Evolutionary conservation across 2,888 invertebrate genomes (phyloP).

Genomic region (Brachyptera risi): DNA sequence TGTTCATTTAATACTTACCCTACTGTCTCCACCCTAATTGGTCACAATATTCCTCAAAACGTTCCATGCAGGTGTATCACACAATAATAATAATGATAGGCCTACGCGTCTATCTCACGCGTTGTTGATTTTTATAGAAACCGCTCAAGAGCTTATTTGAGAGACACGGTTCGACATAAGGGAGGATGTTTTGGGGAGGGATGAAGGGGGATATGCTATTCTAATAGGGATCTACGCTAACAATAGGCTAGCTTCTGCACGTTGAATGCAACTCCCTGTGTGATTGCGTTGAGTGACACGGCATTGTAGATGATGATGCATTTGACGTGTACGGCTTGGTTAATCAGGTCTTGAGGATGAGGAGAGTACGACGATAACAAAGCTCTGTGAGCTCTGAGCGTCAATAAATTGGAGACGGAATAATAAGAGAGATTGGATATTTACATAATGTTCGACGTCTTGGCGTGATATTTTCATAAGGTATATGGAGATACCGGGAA

Average conservation of each 20-base stretch:
- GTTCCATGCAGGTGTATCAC: neutral
- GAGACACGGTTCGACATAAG: neutral
- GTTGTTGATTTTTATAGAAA: too few relatives aligned
- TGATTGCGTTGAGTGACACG: constrained; percentile 8
- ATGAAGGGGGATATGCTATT: constrained; percentile 1
- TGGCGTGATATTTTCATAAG: too few relatives aligned
- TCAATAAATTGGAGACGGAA: too few relatives aligned
- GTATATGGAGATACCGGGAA: too few relatives aligned
- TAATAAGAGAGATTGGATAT: constrained; percentile 22
- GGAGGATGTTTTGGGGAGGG: neutral
- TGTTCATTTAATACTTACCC: too few relatives aligned
- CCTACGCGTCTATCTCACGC: too few relatives aligned
- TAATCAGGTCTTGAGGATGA: constrained; percentile 25
- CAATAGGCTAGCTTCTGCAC: neutral
- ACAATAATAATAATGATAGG: constrained; percentile 4
- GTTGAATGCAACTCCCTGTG: neutral
- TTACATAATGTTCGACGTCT: constrained; percentile 27
- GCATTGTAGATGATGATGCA: constrained; percentile 27
- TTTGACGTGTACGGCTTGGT: constrained; percentile 24
- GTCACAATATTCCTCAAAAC: too few relatives aligned
- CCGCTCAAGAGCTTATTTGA: too few relatives aligned
- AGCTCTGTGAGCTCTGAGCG: too few relatives aligned
- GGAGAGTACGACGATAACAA: too few relatives aligned
- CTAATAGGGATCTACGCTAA: constrained; percentile 11
- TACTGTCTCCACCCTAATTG: too few relatives aligned